Conservation (phyloP, 2,113 vertebrate genomes). For the Chaetodon trifascialis region DNA sequence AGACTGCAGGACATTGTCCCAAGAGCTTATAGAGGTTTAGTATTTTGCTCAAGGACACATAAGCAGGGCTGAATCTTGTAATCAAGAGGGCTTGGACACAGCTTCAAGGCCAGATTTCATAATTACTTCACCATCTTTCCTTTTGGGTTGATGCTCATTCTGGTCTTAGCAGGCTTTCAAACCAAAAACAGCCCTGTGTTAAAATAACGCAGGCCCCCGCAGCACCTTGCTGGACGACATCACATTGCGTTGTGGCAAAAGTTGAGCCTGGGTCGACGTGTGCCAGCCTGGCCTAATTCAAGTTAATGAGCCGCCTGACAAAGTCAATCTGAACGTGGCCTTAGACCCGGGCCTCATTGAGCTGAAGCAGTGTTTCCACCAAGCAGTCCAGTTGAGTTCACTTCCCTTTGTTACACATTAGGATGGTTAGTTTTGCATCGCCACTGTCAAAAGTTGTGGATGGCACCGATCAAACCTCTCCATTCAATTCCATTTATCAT, state of each 20-base stretch:
- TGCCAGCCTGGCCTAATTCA: slow-evolving; percentile 24
- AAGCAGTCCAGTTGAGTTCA: no score
- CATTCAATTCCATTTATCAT: no score
- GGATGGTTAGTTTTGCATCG: no score
- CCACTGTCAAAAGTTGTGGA: no score
- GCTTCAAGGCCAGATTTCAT: slow-evolving; percentile 5
- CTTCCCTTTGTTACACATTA: no score
- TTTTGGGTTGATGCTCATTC: slow-evolving; percentile 11
- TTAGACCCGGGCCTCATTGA: slow-evolving; percentile 20
- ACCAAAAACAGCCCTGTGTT: not conserved
- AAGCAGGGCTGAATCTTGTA: slow-evolving; percentile 9
- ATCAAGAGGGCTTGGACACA: slow-evolving; percentile 7
- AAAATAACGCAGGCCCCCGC: not conserved
- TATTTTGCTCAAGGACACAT: not conserved
- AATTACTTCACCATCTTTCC: slow-evolving; percentile 2
- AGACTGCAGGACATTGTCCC: not conserved
- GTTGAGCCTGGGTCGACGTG: slow-evolving; percentile 8
- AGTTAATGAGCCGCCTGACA: slow-evolving; percentile 20
- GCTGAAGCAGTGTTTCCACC: not conserved
- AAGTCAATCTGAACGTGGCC: slow-evolving; percentile 25
- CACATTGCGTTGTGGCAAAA: slow-evolving; percentile 27
- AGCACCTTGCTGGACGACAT: not conserved
- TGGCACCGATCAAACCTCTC: no score
- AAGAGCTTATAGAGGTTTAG: not conserved
- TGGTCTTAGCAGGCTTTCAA: not conserved